A percentile compares a stretch with the other conserved stretches of the same genome.
Evolutionary conservation across 2,113 vertebrate species (phyloP).

Genomic region (Rhinopomastus cyanomelas): DNA sequence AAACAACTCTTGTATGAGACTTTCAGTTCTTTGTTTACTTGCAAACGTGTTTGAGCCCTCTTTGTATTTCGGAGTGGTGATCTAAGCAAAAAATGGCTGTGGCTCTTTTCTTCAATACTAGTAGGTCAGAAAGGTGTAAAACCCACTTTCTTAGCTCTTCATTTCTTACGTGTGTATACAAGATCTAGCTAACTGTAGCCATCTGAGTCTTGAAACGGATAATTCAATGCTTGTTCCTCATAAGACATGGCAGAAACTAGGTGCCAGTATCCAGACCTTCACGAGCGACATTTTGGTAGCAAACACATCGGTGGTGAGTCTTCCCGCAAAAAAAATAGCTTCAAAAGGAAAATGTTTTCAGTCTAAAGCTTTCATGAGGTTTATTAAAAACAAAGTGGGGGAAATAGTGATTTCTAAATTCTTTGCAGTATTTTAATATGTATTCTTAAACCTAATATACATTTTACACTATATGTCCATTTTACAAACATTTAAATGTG

Average conservation of each 20-base stretch:
- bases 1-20: not conserved
- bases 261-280: not conserved
- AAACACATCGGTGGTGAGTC: not conserved
- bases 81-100: not conserved
- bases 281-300: conserved; percentile 1
- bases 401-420: conserved; percentile 47
- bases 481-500: conserved; percentile 71
- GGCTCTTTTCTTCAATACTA: not conserved
- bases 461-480: conserved; percentile 67
- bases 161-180: not conserved
- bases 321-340: not conserved
- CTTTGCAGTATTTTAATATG: conserved; percentile 43
- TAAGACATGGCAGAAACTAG: not conserved
- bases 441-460: conserved; percentile 61
- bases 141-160: not conserved
- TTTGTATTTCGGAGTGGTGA: not conserved
- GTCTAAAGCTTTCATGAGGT: conserved; percentile 10
- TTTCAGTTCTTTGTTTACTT: not conserved
- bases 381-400: conserved; percentile 47
- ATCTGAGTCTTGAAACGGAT: not conserved
- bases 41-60: not conserved
- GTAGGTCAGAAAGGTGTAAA: not conserved
- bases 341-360: conserved; percentile 47
- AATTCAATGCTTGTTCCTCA: not conserved
- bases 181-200: not conserved